Evolutionary conservation across 2,888 invertebrate genomes (phyloP).

Genomic region (Rhimphoctona megacephalus): DNA sequence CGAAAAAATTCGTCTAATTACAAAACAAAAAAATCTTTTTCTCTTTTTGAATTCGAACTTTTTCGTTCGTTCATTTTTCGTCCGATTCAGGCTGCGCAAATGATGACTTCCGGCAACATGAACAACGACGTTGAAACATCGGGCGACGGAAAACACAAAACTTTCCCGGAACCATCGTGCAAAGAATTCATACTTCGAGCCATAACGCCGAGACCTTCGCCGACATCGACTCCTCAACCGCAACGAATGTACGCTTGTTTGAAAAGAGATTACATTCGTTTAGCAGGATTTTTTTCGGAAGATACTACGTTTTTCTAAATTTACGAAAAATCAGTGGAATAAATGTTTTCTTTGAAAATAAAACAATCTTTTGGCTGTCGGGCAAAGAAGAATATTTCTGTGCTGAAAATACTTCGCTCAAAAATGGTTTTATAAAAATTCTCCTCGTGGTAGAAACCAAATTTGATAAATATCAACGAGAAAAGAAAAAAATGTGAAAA

Average conservation of each 20-base stretch:
- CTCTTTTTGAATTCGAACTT: background rate
- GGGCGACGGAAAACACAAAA: slow-evolving; percentile 78
- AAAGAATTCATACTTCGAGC: slow-evolving; percentile 89
- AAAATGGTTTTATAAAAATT: background rate
- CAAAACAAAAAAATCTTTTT: background rate
- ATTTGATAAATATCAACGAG: background rate
- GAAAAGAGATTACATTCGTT: slow-evolving; percentile 88
- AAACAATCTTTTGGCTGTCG: background rate
- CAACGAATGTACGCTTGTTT: slow-evolving; percentile 90
- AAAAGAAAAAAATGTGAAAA: background rate
- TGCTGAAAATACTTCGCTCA: background rate
- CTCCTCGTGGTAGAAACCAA: background rate
- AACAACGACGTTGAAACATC: slow-evolving; percentile 77
- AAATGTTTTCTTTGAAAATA: background rate
- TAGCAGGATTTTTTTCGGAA: slow-evolving; percentile 93
- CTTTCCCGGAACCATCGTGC: slow-evolving; percentile 87
- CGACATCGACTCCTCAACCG: slow-evolving; percentile 87
- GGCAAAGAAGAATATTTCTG: background rate
- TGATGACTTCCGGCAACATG: slow-evolving; percentile 83
- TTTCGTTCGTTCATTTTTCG: slow-evolving; percentile 74
- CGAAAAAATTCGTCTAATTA: background rate
- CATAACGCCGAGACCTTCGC: slow-evolving; percentile 87
- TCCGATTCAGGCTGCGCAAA: slow-evolving; percentile 85
- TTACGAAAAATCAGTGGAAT: background rate
- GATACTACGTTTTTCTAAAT: slow-evolving; percentile 89